Evolutionary conservation across 2,888 invertebrate species (phyloP), one percentile per base, ranked within the genome.

Genomic region (Chloroclysta siterata): DNA sequence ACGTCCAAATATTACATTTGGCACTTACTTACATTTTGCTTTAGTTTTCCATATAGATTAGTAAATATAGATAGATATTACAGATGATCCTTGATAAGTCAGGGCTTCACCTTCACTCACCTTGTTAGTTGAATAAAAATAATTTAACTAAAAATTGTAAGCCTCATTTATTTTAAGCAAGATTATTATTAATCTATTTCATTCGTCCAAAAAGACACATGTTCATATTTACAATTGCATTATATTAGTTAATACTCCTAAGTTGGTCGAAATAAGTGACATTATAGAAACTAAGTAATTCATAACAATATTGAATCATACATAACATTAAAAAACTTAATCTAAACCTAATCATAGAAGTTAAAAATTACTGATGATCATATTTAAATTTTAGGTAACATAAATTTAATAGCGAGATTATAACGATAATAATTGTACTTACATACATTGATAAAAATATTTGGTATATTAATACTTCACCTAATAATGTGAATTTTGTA

Each of bases 381-480:
- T 50, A 41, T 33, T 33, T 33, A 33, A n/a, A 33, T 39, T 44
- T 54, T 60, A 50, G 39, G 48, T 56, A 56, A 50, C 33, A 50
- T 17, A 42, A 59, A 56, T 55, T 14, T 14, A 50, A 57, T 41
- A 28, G 28, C 22, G 50, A 46, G 10, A 53, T 48, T 57, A 56
- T 29, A 48, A 46, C 13, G 15, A 51, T 15, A 50, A 55, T 41
- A 53, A 57, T 29, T 44, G 11, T 29, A 56, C 22, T 39, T 62
- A 56, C n/a, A 52, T 48, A 63, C 52, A 15, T 29, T 22, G 47
- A 58, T 58, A 54, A 69, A 72, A 75, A 77, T 83, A 80, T 87
- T 87, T 84, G 84, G 84, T 79, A 74, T 73, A 66, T 65, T 80
- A 84, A 84, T 83, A 84, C 84, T 82, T 80, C 63, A 74, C 55